Evolutionary conservation across 2,113 vertebrate species (phyloP).

Genomic region (Riparia riparia): DNA sequence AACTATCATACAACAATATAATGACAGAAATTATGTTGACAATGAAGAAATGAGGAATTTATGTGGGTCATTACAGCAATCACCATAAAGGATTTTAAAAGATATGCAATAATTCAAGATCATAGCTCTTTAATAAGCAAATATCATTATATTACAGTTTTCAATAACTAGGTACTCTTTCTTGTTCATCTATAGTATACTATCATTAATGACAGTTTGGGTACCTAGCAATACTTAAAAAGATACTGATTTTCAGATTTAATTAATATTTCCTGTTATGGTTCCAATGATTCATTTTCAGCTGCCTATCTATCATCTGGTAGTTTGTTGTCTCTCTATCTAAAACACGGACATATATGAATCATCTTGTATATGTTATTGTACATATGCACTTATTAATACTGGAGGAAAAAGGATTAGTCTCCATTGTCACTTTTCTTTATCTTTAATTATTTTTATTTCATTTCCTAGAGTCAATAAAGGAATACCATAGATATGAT

Average conservation of each 20-base stretch:
- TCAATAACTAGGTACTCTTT: neutral
- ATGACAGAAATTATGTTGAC: neutral
- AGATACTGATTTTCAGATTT: neutral
- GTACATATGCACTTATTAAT: neutral
- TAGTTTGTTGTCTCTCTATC: neutral
- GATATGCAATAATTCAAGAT: neutral
- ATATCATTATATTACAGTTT: neutral
- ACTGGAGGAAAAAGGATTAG: neutral
- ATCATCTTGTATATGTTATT: neutral
- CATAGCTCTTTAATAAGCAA: neutral
- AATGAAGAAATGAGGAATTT: neutral
- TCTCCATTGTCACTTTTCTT: neutral
- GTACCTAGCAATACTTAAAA: neutral
- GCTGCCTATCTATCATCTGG: neutral
- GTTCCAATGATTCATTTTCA: neutral
- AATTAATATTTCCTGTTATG: neutral
- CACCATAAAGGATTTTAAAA: neutral
- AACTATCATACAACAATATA: neutral
- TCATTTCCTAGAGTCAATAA: neutral
- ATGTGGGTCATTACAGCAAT: neutral
- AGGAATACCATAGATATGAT: neutral
- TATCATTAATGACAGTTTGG: accelerated
- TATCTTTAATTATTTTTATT: neutral
- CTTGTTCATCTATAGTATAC: neutral
- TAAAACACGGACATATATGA: neutral